These are phyloP conservation scores for Ciconia maguari DNA, from an alignment of 2,113 vertebrate genomes.

Conservation along the genomic window DNA sequence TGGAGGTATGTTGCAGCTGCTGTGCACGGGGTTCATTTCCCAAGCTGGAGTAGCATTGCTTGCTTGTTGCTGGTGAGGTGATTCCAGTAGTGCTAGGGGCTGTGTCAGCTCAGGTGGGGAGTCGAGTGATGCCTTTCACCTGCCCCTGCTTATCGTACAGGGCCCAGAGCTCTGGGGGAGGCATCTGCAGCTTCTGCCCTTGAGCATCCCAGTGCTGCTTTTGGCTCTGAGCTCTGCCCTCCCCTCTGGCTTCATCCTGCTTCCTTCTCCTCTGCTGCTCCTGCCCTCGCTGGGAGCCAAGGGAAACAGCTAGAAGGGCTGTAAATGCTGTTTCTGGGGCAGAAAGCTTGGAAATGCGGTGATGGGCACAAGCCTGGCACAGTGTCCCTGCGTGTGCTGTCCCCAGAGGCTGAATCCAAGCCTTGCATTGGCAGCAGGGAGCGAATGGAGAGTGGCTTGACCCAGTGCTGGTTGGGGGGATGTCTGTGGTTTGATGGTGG, in stretches of 20 bases:
- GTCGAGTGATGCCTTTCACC: neutral
- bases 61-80: accelerated
- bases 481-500: neutral
- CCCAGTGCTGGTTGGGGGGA: neutral
- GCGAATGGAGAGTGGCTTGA: neutral
- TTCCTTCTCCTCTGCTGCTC: neutral
- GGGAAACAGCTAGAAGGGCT: neutral
- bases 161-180: accelerated
- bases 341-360: neutral
- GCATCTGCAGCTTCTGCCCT: neutral
- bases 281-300: neutral
- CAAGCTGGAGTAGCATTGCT: neutral
- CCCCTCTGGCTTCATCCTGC: neutral
- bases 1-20: neutral
- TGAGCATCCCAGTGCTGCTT: neutral
- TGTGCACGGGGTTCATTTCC: neutral
- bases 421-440: neutral
- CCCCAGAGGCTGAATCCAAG: neutral
- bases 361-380: neutral
- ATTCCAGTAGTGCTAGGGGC: neutral
- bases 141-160: neutral
- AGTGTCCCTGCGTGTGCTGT: neutral
- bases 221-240: neutral
- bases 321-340: neutral
- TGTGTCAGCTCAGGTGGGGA: neutral